Base-by-base conservation (phyloP, 2,113 vertebrate species). In the Oplegnathus fasciatus region DNA sequence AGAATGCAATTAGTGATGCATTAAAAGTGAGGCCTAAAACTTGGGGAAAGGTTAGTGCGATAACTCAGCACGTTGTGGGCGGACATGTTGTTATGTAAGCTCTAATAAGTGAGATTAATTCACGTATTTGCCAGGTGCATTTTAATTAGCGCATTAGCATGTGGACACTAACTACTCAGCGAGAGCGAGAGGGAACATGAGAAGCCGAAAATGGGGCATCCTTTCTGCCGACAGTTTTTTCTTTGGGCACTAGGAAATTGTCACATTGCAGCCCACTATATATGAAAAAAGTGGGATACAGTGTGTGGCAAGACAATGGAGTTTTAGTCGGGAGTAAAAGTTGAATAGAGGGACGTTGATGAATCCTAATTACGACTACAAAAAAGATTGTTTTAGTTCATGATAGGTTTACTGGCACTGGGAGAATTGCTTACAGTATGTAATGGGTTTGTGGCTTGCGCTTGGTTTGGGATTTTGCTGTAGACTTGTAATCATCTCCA, bases 141-240 rank as follows among this genome's bases (percentile, higher is more conserved):
- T 88, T 94, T 89, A 88, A 92, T 89, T 76, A 81, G 54, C 69
- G 68, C 71, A 86, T 83, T 66, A 86, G 65, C 71, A 78, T 78
- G 74, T 84, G 75, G 54, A n/a, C 66, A 58, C 58, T 69, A 71
- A 78, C 62, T 32, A 30, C 24, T 42, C 34, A 20, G 34, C 34
- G 34, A 37, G 60, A 42, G 32, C 18, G 69, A 34, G n/a, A 76
- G 40, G 9, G 61, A 44, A 32, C 40, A 88, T 62, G 46, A 74
- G 42, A 64, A 42, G 40, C 14, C n/a, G 57, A 24, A 37, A 72
- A 67, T 71, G 58, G 13, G 20, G 17, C 67, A 71, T 44, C 28
- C n/a, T 71, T 65, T 70, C 22, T 6, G n/a, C 30, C 1, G 1
- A 42, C 4, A 48, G n/a, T 5, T 67, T 40, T 69, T 58, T 30